Evolutionary conservation across 1,140 invertebrate genomes (phyloP).

Genomic region (Apis dorsata): DNA sequence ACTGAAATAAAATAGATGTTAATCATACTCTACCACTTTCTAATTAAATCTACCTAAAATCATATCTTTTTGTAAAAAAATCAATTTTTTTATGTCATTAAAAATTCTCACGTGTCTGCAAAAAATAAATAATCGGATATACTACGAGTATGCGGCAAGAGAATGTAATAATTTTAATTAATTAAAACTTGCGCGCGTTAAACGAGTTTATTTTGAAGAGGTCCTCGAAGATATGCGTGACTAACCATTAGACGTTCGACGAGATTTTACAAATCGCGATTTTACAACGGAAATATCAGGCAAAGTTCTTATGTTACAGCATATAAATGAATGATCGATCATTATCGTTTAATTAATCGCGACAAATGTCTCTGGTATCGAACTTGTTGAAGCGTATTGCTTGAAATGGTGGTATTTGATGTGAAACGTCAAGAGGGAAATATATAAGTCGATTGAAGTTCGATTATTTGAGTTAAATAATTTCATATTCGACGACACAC

Average conservation of each 20-base stretch:
- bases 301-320: background rate
- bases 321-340: background rate
- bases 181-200: conserved; percentile 22
- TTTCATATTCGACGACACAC: conserved; percentile 41
- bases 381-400: conserved; percentile 7
- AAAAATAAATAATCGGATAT: conserved; percentile 6
- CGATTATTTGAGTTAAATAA: conserved; percentile 54
- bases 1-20: background rate
- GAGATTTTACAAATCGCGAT: background rate
- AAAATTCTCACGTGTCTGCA: background rate
- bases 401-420: background rate
- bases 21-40: background rate
- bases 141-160: background rate
- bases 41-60: conserved; percentile 10
- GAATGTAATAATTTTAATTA: conserved; percentile 37
- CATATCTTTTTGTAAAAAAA: background rate
- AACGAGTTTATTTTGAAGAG: conserved; percentile 16
- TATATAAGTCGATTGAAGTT: conserved; percentile 43
- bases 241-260: conserved; percentile 6
- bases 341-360: conserved; percentile 18
- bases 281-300: background rate
- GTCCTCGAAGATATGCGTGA: conserved; percentile 13
- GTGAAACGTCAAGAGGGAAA: background rate
- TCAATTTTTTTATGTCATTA: background rate
- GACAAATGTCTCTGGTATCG: background rate